Evolutionary conservation across 2,888 invertebrate genomes (phyloP).

Genomic region (Archaeoteleia sp.): DNA sequence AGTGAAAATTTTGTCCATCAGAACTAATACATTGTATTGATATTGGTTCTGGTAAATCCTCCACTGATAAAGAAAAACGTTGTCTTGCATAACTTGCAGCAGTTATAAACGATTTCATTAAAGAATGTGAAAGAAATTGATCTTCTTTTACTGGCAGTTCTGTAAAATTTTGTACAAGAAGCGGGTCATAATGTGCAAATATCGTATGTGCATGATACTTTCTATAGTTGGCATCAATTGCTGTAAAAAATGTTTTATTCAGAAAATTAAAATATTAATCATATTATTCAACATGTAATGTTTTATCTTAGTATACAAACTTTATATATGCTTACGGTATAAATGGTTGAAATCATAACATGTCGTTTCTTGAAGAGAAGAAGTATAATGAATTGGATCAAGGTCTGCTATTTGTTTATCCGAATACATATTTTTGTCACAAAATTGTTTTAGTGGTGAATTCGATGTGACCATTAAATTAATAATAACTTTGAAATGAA

Average conservation of each 20-base stretch:
- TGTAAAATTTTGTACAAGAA: slow-evolving; percentile 81
- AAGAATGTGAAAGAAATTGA: slow-evolving; percentile 82
- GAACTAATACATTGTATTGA: slow-evolving; percentile 89
- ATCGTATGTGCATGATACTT: slow-evolving; percentile 82
- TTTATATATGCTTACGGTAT: slow-evolving; percentile 81
- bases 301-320: too few relatives aligned
- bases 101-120: slow-evolving; percentile 85
- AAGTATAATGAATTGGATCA: slow-evolving; percentile 83
- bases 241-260: slow-evolving; percentile 37
- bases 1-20: slow-evolving; percentile 86
- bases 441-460: slow-evolving; percentile 78
- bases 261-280: slow-evolving; percentile 4
- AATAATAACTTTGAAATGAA: slow-evolving; percentile 81
- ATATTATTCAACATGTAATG: not conserved
- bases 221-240: slow-evolving; percentile 33
- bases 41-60: slow-evolving; percentile 84
- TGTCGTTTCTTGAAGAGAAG: slow-evolving; percentile 80
- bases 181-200: slow-evolving; percentile 82
- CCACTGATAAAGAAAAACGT: slow-evolving; percentile 82
- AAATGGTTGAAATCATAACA: slow-evolving; percentile 80
- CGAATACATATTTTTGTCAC: slow-evolving; percentile 72
- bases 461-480: slow-evolving; percentile 82
- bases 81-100: slow-evolving; percentile 87
- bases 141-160: slow-evolving; percentile 81
- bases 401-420: slow-evolving; percentile 81